A percentile compares a stretch with the other conserved stretches of the same genome.
Evolutionary conservation across 2,888 invertebrate genomes (phyloP).

Genomic region (Erebia palarica): DNA sequence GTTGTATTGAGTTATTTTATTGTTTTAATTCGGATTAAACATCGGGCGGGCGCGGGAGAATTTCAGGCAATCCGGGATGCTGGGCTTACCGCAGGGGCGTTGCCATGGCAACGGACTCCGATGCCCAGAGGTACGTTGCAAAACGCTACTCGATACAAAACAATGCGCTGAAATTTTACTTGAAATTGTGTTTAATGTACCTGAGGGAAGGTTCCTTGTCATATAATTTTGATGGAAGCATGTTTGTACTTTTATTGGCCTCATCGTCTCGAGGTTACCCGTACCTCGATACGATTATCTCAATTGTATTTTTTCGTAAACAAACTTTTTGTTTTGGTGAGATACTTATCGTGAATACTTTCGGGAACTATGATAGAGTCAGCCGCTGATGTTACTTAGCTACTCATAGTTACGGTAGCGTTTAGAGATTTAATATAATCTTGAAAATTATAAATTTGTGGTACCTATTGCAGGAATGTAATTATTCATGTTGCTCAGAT

Average conservation of each 20-base stretch:
- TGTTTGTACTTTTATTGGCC: slow-evolving; percentile 15
- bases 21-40: slow-evolving; percentile 74
- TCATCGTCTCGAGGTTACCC: neutral
- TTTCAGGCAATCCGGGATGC: slow-evolving; percentile 69
- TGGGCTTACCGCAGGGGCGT: slow-evolving; percentile 69
- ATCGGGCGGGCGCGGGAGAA: slow-evolving; percentile 60
- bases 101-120: slow-evolving; percentile 75
- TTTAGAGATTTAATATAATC: too few species aligned
- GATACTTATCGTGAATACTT: too few species aligned
- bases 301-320: neutral
- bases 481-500: too few species aligned
- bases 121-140: slow-evolving; percentile 48
- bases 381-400: too few species aligned
- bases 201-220: slow-evolving; percentile 32
- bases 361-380: too few species aligned
- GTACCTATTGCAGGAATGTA: too few species aligned
- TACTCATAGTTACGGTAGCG: too few species aligned
- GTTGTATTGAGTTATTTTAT: slow-evolving; percentile 65
- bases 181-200: slow-evolving; percentile 34
- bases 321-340: too few species aligned
- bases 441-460: too few species aligned
- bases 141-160: slow-evolving; percentile 54
- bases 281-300: neutral
- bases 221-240: slow-evolving; percentile 20
- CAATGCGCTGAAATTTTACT: slow-evolving; percentile 39